A percentile compares a stretch with the other conserved stretches of the same genome.
Conservation (phyloP, 2,113 vertebrate species). For the Capreolus pygargus region DNA sequence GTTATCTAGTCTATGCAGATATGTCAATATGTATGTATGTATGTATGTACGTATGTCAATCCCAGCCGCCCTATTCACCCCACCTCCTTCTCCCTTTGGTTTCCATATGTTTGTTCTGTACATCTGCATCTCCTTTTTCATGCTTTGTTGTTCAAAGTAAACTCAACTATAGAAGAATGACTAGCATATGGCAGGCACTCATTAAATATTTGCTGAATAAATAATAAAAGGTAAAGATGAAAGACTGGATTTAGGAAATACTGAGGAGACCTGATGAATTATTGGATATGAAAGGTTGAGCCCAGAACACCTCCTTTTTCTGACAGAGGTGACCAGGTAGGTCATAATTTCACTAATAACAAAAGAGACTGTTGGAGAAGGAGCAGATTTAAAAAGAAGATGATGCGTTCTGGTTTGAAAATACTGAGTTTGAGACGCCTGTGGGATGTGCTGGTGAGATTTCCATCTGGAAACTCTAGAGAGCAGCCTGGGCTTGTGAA, state of each 20-base stretch:
- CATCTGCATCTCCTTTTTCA: background rate
- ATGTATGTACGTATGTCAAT: background rate
- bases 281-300: background rate
- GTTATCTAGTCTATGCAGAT: background rate
- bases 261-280: background rate
- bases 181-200: background rate
- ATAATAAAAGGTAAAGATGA: background rate
- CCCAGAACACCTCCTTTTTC: background rate
- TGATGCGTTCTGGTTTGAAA: background rate
- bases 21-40: too few species aligned
- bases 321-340: background rate
- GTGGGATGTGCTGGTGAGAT: background rate
- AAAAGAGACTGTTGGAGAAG: background rate
- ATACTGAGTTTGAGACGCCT: background rate
- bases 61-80: background rate
- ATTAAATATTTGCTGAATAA: background rate
- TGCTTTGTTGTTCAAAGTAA: background rate
- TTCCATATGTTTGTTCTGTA: background rate
- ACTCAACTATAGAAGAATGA: background rate
- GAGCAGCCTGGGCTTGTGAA: accelerated
- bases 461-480: background rate
- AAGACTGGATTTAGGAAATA: background rate
- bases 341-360: background rate
- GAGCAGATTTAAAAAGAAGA: background rate
- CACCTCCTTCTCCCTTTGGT: background rate